Conservation (phyloP, 1,140 invertebrate genomes). For the Zaprionus lachaisei region DNA sequence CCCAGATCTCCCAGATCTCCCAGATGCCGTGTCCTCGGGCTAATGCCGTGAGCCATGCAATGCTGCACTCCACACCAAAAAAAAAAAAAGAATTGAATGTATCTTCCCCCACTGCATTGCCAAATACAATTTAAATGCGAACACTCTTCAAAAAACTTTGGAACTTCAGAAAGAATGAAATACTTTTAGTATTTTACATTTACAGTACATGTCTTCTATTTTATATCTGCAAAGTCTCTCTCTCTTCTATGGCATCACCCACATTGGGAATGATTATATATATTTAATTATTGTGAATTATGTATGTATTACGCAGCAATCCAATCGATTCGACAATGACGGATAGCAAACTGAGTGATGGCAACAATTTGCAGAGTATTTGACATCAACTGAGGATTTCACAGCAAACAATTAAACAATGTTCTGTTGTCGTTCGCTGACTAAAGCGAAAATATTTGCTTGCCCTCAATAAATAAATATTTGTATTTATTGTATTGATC, state of each 20-base stretch:
- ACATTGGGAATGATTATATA: slow-evolving; percentile 49
- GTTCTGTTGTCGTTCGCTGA: background rate
- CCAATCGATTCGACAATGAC: background rate
- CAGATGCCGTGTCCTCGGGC: background rate
- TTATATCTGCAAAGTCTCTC: too few species aligned
- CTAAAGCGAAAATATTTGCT: slow-evolving; percentile 1
- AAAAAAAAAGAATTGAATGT: slow-evolving; percentile 19
- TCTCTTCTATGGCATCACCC: slow-evolving; percentile 9
- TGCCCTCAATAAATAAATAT: background rate
- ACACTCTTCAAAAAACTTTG: slow-evolving; percentile 1
- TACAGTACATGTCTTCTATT: too few species aligned
- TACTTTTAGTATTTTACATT: too few species aligned
- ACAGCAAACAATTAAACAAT: slow-evolving; percentile 1
- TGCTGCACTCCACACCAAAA: background rate
- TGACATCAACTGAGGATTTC: background rate
- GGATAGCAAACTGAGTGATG: too few species aligned
- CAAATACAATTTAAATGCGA: slow-evolving; percentile 75
- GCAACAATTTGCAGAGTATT: slow-evolving; percentile 11
- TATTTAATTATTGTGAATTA: slow-evolving; percentile 67
- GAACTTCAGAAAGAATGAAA: slow-evolving; percentile 33
- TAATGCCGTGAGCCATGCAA: slow-evolving; percentile 1
- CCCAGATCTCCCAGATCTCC: background rate
- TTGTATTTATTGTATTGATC: background rate
- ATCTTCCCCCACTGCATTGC: slow-evolving; percentile 72
- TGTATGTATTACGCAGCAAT: slow-evolving; percentile 16